Evolutionary conservation across 2,113 vertebrate genomes (phyloP), one percentile per base, ranked within the genome.

Genomic region (Scolopax mira): DNA sequence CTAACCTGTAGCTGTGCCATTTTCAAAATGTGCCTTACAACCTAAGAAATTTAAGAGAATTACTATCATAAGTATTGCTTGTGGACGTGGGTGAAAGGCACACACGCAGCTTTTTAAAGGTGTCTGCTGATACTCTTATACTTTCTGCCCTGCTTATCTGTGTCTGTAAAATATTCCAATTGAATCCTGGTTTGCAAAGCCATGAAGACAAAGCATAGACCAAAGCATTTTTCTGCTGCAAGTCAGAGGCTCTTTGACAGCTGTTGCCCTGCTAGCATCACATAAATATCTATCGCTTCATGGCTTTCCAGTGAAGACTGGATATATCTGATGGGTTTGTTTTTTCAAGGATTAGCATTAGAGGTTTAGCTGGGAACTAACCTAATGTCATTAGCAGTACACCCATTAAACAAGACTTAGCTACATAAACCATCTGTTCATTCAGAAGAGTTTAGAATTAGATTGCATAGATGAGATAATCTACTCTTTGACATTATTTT

Each of bases 321-420:
- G 61, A 61, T 86, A 44, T 75, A 78, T 72, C 69, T 92, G 73
- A 86, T 65, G 15, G 28, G n/a, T 85, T 96, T 94, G 77, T 96
- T 96, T 97, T 87, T 83, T 74, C 79, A 89, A 88, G 71, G 90
- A 96, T 93, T 95, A 96, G 70, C 41, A 58, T 79, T 89, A 92
- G 72, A 88, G 48, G 44, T 90, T 94, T 93, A 96, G 39, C 88
- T 81, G 73, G 52, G 79, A 93, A 54, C 54, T 33, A 21, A 79
- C 85, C 65, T 95, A 95, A 96, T 90, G 72, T 69, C 41, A 72
- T 92, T 92, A 95, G 79, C 57, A 79, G 81, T 54, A 81, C 31
- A 86, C 24, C 75, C 83, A 67, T 93, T 93, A 95, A 94, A 92
- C 79, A 86, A 78, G 85, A 80, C 72, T 94, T 85, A 90, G 72